These are phyloP conservation scores for Mormyrops boulengeri DNA, from an alignment of 2,797 vertebrate genomes.

Conservation along the genomic window DNA sequence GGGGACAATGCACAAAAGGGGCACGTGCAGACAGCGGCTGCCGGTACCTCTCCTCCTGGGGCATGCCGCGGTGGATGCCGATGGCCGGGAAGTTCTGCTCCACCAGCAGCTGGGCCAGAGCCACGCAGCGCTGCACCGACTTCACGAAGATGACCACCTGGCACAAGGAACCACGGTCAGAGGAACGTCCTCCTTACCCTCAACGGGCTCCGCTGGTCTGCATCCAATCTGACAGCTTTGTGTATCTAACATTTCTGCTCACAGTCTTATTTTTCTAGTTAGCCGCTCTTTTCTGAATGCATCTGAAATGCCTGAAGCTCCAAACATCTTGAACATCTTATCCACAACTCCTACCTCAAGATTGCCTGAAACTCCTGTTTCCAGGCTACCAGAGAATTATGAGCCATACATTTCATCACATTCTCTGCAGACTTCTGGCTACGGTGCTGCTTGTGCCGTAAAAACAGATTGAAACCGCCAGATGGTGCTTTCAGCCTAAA, in stretches of 20 bases:
- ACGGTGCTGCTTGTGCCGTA: not conserved
- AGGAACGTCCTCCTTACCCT: not conserved
- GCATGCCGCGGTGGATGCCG: conserved; percentile 65
- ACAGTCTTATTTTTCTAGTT: not conserved
- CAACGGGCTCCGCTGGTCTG: not conserved
- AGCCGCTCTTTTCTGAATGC: not conserved
- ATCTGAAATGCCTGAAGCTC: not conserved
- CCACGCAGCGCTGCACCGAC: conserved; percentile 64
- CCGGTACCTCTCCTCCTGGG: conserved; percentile 60
- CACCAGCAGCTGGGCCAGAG: conserved; percentile 63
- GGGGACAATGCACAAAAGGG: not conserved
- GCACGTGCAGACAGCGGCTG: not conserved
- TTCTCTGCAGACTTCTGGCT: not conserved
- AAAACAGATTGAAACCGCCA: not conserved
- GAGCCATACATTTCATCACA: not conserved
- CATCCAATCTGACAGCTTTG: not conserved
- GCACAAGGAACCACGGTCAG: not conserved
- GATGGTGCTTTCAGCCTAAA: not conserved
- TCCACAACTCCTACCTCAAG: not conserved
- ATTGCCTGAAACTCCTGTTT: not conserved
- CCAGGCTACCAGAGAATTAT: not conserved
- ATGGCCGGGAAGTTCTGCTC: conserved; percentile 70
- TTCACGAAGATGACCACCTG: conserved; percentile 76
- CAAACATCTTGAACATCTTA: not conserved
- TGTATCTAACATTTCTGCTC: not conserved